Percentiles rank a stretch among this genome's conserved stretches.
Evolutionary conservation across 2,888 invertebrate genomes (phyloP).

Genomic region (Miltochrista miniata): DNA sequence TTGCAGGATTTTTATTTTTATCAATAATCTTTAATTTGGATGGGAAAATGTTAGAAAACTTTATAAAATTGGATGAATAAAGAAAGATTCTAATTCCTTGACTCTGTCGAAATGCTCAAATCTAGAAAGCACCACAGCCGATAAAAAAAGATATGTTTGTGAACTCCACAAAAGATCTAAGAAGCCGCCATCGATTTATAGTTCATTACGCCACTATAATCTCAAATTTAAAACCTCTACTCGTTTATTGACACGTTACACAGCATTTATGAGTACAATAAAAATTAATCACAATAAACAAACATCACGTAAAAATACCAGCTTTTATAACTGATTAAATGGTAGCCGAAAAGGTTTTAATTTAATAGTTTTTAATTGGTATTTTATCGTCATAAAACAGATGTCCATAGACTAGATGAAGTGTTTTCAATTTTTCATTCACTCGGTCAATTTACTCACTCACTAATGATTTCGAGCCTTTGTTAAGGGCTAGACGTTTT

Average conservation of each 20-base stretch:
- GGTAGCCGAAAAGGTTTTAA: conserved; percentile 70
- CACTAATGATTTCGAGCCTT: conserved; percentile 39
- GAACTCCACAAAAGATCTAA: conserved; percentile 6
- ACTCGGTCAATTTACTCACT: conserved; percentile 45
- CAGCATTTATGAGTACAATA: conserved; percentile 58
- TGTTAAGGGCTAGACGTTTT: no score
- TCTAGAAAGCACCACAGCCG: no score
- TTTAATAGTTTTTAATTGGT: conserved; percentile 83
- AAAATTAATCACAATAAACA: conserved; percentile 79
- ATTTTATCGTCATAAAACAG: conserved; percentile 75
- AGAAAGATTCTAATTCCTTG: no score
- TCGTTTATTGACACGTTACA: conserved; percentile 55
- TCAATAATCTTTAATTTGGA: no score
- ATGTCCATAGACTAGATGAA: conserved; percentile 72
- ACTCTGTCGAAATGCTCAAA: no score
- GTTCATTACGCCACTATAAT: conserved; percentile 32
- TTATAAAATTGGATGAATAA: no score
- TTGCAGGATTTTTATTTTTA: no score
- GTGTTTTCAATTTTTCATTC: conserved; percentile 59
- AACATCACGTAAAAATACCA: conserved; percentile 64
- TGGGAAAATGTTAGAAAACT: no score
- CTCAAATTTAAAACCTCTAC: conserved; percentile 32
- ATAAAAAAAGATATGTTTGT: no score
- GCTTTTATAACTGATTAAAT: conserved; percentile 72
- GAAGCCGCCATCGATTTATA: conserved; percentile 26